A percentile compares a stretch with the other conserved stretches of the same genome.
Conservation (phyloP, 2,113 vertebrate genomes). For the Chaetorhynchus papuensis region DNA sequence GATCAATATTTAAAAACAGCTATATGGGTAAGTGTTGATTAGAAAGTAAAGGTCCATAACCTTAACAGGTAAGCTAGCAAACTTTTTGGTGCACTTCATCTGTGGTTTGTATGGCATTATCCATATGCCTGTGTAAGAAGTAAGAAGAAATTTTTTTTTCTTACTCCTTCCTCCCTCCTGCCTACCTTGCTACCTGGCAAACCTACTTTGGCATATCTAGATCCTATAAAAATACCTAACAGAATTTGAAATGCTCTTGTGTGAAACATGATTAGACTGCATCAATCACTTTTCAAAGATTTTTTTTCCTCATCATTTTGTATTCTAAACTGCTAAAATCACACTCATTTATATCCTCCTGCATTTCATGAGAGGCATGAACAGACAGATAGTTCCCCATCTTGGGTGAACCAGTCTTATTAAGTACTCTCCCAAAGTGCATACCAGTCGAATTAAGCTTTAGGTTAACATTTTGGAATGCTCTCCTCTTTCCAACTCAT, state of each 20-base stretch:
- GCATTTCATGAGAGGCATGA: background rate
- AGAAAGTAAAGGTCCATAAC: constrained; percentile 15
- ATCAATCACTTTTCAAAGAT: background rate
- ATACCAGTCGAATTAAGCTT: constrained; percentile 21
- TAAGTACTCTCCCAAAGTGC: background rate
- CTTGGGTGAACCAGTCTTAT: background rate
- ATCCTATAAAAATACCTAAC: constrained; percentile 14
- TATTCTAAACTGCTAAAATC: background rate
- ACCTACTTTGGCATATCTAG: background rate
- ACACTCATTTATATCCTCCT: background rate
- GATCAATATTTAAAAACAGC: constrained; percentile 32
- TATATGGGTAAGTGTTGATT: background rate
- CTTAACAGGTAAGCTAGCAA: background rate
- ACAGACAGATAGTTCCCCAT: background rate
- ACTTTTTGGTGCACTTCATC: background rate
- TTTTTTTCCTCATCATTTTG: background rate
- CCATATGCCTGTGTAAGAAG: background rate
- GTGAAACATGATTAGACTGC: background rate
- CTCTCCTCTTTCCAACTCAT: constrained; percentile 30
- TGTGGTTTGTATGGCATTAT: background rate
- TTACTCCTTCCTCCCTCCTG: background rate
- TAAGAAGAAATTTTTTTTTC: background rate
- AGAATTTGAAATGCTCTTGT: constrained; percentile 15
- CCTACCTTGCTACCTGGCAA: background rate
- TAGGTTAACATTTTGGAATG: constrained; percentile 4